Conservation (phyloP, 2,888 invertebrate species). For the Agrotis exclamationis region DNA sequence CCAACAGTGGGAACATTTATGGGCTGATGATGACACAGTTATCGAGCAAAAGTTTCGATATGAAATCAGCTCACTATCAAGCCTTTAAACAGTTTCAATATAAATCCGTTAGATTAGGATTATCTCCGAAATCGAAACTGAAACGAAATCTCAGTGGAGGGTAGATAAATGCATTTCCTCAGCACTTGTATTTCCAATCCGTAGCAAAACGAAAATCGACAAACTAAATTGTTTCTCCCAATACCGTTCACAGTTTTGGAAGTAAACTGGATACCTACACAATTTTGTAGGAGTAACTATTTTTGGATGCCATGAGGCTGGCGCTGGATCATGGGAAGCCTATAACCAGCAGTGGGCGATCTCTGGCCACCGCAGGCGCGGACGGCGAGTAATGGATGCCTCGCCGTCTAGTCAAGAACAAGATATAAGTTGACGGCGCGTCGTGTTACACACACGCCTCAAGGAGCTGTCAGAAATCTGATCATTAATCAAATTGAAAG, state of each 20-base stretch:
- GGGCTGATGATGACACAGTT: no score
- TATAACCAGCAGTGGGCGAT: no score
- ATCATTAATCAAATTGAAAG: no score
- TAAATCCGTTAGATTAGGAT: slow-evolving; percentile 11
- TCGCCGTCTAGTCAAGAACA: no score
- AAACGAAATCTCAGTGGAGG: slow-evolving; percentile 39
- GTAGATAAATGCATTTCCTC: slow-evolving; percentile 45
- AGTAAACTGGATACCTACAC: neutral
- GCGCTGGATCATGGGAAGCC: no score
- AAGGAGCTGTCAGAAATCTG: no score
- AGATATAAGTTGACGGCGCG: no score
- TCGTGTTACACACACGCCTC: no score
- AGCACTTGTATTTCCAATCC: slow-evolving; percentile 25
- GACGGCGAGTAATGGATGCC: no score
- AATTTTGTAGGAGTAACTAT: neutral
- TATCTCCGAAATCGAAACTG: slow-evolving; percentile 43
- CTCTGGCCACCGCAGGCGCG: no score
- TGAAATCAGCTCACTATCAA: neutral
- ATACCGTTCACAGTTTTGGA: slow-evolving; percentile 13
- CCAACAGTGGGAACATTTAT: no score
- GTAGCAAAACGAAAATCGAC: slow-evolving; percentile 43
- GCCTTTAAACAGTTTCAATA: slow-evolving; percentile 17
- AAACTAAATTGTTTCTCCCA: slow-evolving; percentile 40
- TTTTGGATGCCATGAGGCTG: neutral
- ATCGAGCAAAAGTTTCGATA: neutral